Conservation (phyloP, 2,797 vertebrate genomes). For the Coregonus ussuriensis region DNA sequence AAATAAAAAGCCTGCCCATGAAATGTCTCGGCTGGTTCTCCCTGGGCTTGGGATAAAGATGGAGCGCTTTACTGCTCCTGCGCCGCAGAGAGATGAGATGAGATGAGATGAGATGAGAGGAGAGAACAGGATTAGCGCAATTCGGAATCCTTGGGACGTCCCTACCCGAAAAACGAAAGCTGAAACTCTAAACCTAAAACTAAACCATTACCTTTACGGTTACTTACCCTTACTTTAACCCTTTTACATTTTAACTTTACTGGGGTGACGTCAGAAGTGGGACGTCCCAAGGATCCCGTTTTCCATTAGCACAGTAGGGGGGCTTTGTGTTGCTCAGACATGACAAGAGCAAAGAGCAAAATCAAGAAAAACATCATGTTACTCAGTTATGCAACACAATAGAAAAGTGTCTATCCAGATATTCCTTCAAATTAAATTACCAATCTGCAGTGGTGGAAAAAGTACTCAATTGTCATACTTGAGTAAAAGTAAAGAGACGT, state of each 20-base stretch:
- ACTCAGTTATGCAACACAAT: background rate
- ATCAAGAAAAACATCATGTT: background rate
- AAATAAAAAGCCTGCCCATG: slow-evolving; percentile 86
- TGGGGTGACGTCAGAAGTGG: no score
- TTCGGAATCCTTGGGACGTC: no score
- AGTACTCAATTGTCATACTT: no score
- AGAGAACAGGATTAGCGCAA: background rate
- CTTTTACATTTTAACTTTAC: no score
- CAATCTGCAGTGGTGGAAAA: no score
- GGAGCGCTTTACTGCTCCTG: slow-evolving; percentile 87
- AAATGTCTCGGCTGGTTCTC: slow-evolving; percentile 82
- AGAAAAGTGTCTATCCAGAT: background rate
- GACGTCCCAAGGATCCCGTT: no score
- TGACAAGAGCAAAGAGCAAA: slow-evolving; percentile 7
- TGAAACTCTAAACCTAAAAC: no score
- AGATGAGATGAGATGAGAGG: slow-evolving; percentile 41
- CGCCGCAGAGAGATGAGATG: slow-evolving; percentile 76
- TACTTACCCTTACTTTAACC: no score
- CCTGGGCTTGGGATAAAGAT: slow-evolving; percentile 80
- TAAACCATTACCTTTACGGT: no score
- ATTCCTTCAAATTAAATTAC: background rate
- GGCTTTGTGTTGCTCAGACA: background rate
- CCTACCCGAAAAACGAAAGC: no score
- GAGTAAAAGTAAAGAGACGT: no score
- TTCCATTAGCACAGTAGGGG: background rate